Conservation (phyloP, 2,797 vertebrate genomes). For the Diplodus puntazzo region DNA sequence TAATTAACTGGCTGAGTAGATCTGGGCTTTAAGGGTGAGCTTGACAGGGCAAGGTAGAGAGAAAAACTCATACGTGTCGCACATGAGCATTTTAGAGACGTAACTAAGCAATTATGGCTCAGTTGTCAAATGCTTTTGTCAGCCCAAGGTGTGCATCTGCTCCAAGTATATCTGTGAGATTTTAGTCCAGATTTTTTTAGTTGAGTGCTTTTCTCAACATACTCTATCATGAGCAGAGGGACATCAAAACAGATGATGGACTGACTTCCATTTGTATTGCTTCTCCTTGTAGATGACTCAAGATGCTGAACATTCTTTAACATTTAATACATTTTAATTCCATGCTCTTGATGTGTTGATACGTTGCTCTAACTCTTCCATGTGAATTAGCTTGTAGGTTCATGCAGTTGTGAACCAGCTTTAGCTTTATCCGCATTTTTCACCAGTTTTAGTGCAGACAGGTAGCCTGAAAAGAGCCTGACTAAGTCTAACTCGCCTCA, state of each 20-base stretch:
- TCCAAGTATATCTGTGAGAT: neutral
- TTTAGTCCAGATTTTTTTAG: neutral
- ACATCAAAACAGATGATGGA: neutral
- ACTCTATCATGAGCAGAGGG: neutral
- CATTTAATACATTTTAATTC: neutral
- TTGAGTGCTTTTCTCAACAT: neutral
- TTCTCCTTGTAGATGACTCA: neutral
- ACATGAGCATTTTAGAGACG: slow-evolving; percentile 12
- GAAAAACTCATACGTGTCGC: slow-evolving; percentile 11
- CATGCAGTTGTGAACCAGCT: neutral
- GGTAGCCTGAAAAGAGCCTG: slow-evolving; percentile 8
- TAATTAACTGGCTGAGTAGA: slow-evolving; percentile 58
- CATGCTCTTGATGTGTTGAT: neutral
- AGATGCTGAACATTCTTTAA: neutral
- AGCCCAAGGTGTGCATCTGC: neutral
- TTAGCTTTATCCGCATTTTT: neutral
- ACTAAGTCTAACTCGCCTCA: slow-evolving; percentile 32
- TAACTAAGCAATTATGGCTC: slow-evolving; percentile 9
- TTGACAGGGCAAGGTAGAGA: slow-evolving; percentile 30
- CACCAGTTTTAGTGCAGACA: slow-evolving; percentile 1
- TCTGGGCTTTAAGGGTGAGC: slow-evolving; percentile 27
- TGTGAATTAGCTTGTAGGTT: neutral
- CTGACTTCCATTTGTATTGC: neutral
- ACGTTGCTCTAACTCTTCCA: neutral
- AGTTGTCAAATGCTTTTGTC: neutral